These are phyloP conservation scores for Leptinotarsa undecemlineata DNA, from an alignment of 1,140 invertebrate species.

Conservation along the genomic window DNA sequence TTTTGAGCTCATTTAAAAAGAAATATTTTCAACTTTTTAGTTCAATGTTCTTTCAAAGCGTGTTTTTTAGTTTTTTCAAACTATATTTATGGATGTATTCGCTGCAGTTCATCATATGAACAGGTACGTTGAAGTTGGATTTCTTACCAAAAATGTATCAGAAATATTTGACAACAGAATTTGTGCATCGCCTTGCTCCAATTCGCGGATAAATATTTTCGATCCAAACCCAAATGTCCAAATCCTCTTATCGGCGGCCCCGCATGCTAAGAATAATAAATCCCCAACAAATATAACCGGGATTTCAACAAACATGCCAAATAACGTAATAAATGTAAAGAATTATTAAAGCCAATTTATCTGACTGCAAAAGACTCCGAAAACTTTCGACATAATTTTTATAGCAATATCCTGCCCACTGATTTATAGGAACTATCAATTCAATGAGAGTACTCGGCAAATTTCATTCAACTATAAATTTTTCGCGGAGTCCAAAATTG, in stretches of 20 bases:
- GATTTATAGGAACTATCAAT: constrained; percentile 52
- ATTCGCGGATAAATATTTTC: background rate
- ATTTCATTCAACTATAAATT: constrained; percentile 50
- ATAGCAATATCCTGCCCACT: constrained; percentile 50
- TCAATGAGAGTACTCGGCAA: constrained; percentile 51
- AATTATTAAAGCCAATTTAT: constrained; percentile 53
- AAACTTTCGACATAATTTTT: constrained; percentile 52
- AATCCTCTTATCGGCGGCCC: constrained; percentile 11
- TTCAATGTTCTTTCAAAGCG: too few relatives aligned
- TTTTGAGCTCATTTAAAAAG: too few relatives aligned
- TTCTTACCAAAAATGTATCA: too few relatives aligned
- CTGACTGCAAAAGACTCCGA: constrained; percentile 49
- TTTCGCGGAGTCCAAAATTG: constrained; percentile 36
- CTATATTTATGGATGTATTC: too few relatives aligned
- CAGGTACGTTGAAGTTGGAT: too few relatives aligned
- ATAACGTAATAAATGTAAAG: constrained; percentile 47
- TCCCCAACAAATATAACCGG: constrained; percentile 35
- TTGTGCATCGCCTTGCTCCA: too few relatives aligned
- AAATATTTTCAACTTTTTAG: too few relatives aligned
- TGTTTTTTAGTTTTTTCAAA: too few relatives aligned
- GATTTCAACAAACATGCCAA: constrained; percentile 45
- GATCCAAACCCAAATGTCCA: background rate
- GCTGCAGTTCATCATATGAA: too few relatives aligned
- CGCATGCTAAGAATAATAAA: constrained; percentile 31
- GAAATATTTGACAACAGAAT: too few relatives aligned